A percentile compares a stretch with the other conserved stretches of the same genome.
These are phyloP conservation scores for Leucoraja erinaceus DNA, from an alignment of 2,113 vertebrate genomes.

Conservation along the genomic window DNA sequence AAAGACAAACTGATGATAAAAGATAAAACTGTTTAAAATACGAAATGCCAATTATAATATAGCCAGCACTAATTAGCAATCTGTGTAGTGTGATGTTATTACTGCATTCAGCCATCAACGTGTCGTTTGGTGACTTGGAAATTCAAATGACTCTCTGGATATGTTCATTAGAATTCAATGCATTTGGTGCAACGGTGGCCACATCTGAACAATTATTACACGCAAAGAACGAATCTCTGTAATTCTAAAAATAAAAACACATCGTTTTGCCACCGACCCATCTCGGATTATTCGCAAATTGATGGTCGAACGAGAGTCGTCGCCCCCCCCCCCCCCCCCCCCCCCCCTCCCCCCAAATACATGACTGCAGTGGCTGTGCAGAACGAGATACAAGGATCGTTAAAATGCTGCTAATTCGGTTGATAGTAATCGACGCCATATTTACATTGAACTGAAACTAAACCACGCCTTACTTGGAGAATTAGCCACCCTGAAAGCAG, in stretches of 20 bases:
- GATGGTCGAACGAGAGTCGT: not conserved
- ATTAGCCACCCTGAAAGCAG: too few species aligned
- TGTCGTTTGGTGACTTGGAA: not conserved
- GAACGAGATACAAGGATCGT: not conserved
- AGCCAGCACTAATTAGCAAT: not conserved
- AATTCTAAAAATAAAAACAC: too few species aligned
- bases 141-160: not conserved
- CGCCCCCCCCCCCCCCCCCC: too few species aligned
- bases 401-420: not conserved
- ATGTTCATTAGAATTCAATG: not conserved
- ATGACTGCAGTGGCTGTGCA: not conserved
- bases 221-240: too few species aligned
- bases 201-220: not conserved
- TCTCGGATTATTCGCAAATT: not conserved
- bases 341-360: too few species aligned
- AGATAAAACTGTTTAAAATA: rapidly evolving
- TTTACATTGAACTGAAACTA: not conserved
- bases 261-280: not conserved
- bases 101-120: not conserved
- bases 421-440: not conserved
- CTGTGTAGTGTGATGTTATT: not conserved
- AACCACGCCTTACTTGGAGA: too few species aligned
- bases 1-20: not conserved
- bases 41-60: not conserved
- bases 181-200: not conserved